phyloP scores from a whole-genome alignment of 2,888 invertebrate genomes.

The Mimas tiliae region DNA sequence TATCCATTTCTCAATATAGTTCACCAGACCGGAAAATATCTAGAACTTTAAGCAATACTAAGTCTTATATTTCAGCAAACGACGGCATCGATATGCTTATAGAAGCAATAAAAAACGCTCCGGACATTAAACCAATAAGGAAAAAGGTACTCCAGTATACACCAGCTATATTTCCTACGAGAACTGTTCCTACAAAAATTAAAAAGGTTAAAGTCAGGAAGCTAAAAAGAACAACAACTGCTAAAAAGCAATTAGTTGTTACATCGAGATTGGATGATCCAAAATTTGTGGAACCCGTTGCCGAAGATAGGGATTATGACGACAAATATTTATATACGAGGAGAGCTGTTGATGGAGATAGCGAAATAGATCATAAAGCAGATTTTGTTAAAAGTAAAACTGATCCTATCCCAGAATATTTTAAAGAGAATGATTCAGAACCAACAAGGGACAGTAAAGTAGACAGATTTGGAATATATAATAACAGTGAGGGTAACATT shows the following conservation, averaged over 20 bases:
- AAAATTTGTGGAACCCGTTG: slow-evolving; percentile 33
- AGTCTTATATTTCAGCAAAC: slow-evolving; percentile 51
- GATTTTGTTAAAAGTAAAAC: not conserved
- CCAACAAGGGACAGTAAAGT: not conserved
- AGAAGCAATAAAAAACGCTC: slow-evolving; percentile 71
- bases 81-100: slow-evolving; percentile 73
- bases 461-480: not conserved
- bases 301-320: slow-evolving; percentile 37
- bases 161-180: slow-evolving; percentile 28
- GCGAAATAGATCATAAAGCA: not conserved
- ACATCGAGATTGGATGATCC: slow-evolving; percentile 9
- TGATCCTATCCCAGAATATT: not conserved
- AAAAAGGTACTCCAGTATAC: slow-evolving; percentile 49
- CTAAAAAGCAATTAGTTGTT: not conserved
- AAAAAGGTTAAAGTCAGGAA: not conserved
- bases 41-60: not conserved
- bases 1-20: not conserved
- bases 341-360: slow-evolving; percentile 24
- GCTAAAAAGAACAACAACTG: not conserved
- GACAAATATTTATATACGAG: slow-evolving; percentile 42
- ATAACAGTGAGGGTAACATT: not conserved
- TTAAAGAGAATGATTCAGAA: slow-evolving; percentile 5
- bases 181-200: slow-evolving; percentile 10
- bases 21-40: not conserved
- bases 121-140: slow-evolving; percentile 61